Evolutionary conservation across 1,140 invertebrate species (phyloP), one percentile per base, ranked within the genome.

Genomic region (Orchesella cincta): DNA sequence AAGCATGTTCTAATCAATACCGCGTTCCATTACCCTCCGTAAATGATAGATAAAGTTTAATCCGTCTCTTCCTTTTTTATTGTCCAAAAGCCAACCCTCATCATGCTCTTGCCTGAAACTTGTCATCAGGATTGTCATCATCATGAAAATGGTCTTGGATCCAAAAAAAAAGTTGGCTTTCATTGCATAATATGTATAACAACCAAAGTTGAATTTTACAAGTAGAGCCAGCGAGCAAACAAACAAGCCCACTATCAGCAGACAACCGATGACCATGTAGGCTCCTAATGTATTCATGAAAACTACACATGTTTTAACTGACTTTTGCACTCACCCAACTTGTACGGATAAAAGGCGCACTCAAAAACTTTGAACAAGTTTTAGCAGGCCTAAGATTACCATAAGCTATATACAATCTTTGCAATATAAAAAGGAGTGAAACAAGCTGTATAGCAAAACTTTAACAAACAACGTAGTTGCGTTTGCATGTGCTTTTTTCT

Each of bases 161-260:
- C 8, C 8, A 46, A 12, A 46, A 46, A 46, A 46, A 46, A 46
- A 46, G 39, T 46, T 46, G 39, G 20, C 8, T n/a, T n/a, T n/a
- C n/a, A n/a, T n/a, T n/a, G n/a, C n/a, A n/a, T n/a, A n/a, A n/a
- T n/a, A n/a, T n/a, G n/a, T n/a, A n/a, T n/a, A n/a, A n/a, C n/a
- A n/a, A n/a, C n/a, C n/a, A n/a, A n/a, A n/a, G n/a, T n/a, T n/a
- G n/a, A n/a, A n/a, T n/a, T n/a, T n/a, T n/a, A n/a, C n/a, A n/a
- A n/a, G n/a, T n/a, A n/a, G n/a, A n/a, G n/a, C n/a, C n/a, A 67
- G 31, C 23, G 62, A 67, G 26, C 62, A 67, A 33, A 67, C 62
- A 67, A 67, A 67, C 62, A 33, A 67, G 62, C 62, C 29, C 62
- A 67, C 62, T 67, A 67, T 67, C 62, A 67, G n/a, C 8, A 67